Evolutionary conservation across 92 coral and sea anemone species (phyloP).

Genomic region (Heteractis magnifica): DNA sequence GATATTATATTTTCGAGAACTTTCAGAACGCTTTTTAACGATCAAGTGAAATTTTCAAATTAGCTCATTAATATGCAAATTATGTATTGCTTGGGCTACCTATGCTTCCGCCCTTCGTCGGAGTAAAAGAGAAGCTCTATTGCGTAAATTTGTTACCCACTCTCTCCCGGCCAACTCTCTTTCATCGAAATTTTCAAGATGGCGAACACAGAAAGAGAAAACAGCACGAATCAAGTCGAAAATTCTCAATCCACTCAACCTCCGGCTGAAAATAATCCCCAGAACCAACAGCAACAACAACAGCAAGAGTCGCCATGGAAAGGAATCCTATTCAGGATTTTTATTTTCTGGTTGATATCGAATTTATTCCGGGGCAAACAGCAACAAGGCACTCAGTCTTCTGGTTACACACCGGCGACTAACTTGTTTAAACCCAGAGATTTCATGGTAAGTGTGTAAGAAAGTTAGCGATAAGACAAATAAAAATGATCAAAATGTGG

Average conservation of each 20-base stretch:
- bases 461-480: neutral
- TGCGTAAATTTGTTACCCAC: slow-evolving; percentile 24
- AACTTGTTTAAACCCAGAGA: slow-evolving; percentile 75
- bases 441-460: slow-evolving; percentile 59
- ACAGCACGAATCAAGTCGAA: neutral
- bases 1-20: too few relatives aligned
- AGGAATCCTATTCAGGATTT: slow-evolving; percentile 79
- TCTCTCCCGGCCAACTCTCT: neutral
- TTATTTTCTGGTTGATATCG: slow-evolving; percentile 86
- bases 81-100: too few relatives aligned
- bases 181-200: slow-evolving; percentile 17
- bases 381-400: slow-evolving; percentile 36
- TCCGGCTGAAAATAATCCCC: slow-evolving; percentile 53
- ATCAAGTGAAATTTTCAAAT: too few relatives aligned
- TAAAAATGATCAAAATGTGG: neutral
- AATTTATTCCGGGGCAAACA: slow-evolving; percentile 81
- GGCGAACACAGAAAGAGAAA: slow-evolving; percentile 25
- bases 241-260: slow-evolving; percentile 5
- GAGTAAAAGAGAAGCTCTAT: too few relatives aligned
- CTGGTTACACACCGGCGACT: slow-evolving; percentile 51
- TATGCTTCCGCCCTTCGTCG: too few relatives aligned
- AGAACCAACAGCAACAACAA: slow-evolving; percentile 66
- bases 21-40: too few relatives aligned
- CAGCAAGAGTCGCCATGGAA: slow-evolving; percentile 96
- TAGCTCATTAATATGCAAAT: too few relatives aligned